Base-by-base conservation (phyloP, 2,113 vertebrate species). In the Brachypteracias leptosomus region DNA sequence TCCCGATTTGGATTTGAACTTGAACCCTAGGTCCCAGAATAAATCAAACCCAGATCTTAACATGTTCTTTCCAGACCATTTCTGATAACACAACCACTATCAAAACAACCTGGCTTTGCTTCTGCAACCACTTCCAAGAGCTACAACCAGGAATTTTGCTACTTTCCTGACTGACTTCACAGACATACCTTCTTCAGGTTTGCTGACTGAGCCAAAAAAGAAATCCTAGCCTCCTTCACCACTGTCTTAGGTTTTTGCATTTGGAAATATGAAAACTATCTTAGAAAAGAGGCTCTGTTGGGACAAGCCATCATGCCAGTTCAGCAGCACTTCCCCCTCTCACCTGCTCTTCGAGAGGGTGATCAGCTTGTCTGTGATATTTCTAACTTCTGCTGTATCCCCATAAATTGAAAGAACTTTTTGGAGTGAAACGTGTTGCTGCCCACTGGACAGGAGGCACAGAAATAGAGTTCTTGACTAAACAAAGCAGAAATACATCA, bases 21-120 rank as follows among this genome's bases (percentile, higher is more conserved):
- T 77, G 79, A 89, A 95, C 40, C 19, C 22, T 13, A 17, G 36
- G 65, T 78, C 76, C 80, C 72, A 81, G 79, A 55, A 63, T 92
- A 96, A 96, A 93, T 95, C 92, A 90, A 88, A 90, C 21, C 26
- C 85, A 94, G 72, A 72, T 92, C 65, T 86, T 86, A 44, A 26
- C 47, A 3, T 17, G 58, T 81, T 89, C 40, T 87, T 92, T 93
- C 95, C 96, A 96, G 73, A 59, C 68, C 13, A 2, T 44, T 90
- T 83, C 88, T 90, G 89, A 94, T 81, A 95, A 85, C 65, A 93
- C 72, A 81, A 40, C 22, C 35, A 47, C 73, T 91, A 77, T 78
- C 44, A n/a, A 92, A 93, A 87, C 65, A 81, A 85, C 62, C 83
- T 96, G 92, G 92, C 85, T 94, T 93, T 86, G 79, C 61, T 74